These are phyloP conservation scores for Cepaea nemoralis DNA, from an alignment of 1,140 invertebrate species.

Conservation along the genomic window DNA sequence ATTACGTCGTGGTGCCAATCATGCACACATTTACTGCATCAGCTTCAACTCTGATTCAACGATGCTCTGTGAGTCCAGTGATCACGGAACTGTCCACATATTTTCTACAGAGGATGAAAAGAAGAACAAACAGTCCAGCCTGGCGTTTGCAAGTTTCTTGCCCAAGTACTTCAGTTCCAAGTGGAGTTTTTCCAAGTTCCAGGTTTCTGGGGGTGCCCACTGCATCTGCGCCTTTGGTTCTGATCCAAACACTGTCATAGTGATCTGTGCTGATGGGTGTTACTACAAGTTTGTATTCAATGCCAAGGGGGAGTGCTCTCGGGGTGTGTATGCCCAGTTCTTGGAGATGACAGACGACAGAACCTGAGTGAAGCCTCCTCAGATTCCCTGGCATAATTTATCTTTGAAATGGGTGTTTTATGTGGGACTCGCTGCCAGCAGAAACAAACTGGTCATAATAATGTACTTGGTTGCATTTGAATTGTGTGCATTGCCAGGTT, in stretches of 20 bases:
- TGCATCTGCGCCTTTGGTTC: conserved; percentile 96
- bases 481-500: too few relatives aligned
- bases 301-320: conserved; percentile 91
- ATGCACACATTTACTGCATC: conserved; percentile 90
- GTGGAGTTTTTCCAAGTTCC: conserved; percentile 98
- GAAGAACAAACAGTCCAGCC: conserved; percentile 89
- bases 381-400: neutral
- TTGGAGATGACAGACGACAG: conserved; percentile 80
- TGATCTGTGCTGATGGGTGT: conserved; percentile 94
- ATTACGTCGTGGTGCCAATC: conserved; percentile 91
- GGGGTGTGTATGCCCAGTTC: conserved; percentile 94
- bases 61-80: conserved; percentile 94
- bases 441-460: neutral
- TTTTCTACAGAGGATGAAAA: conserved; percentile 93
- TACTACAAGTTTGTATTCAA: conserved; percentile 98
- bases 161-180: conserved; percentile 98
- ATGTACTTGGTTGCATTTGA: neutral
- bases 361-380: conserved; percentile 46
- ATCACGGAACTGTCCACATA: conserved; percentile 97
- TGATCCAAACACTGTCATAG: conserved; percentile 92
- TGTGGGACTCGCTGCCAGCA: neutral
- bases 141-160: conserved; percentile 90
- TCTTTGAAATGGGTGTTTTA: neutral
- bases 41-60: conserved; percentile 97
- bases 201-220: conserved; percentile 91